Conservation (phyloP, 37 sponge, comb jelly and placozoan genomes). For the Cladorhizidae sp. region DNA sequence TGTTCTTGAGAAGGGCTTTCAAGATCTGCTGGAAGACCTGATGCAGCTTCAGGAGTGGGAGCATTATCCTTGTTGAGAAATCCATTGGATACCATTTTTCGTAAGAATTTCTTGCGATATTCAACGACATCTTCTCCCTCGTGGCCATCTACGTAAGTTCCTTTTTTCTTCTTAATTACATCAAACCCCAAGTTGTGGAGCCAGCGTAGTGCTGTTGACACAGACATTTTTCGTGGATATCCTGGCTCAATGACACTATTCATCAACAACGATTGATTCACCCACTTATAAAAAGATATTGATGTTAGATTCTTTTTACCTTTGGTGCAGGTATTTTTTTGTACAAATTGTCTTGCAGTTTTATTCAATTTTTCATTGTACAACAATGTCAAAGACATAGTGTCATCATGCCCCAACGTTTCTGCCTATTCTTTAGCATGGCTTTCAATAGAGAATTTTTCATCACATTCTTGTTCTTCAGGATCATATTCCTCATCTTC, state of each 20-base stretch:
- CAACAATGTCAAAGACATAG: too few relatives aligned
- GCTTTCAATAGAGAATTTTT: too few relatives aligned
- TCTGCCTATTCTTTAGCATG: too few relatives aligned
- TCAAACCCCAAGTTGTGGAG: constrained; percentile 34
- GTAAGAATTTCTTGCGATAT: constrained; percentile 19
- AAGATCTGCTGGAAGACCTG: constrained; percentile 2
- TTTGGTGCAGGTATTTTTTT: constrained; percentile 27
- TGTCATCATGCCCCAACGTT: too few relatives aligned
- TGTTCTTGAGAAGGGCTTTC: constrained; percentile 2
- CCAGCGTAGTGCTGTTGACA: constrained; percentile 25
- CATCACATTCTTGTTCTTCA: too few relatives aligned
- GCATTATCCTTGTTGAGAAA: constrained; percentile 21
- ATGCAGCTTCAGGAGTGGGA: constrained; percentile 4
- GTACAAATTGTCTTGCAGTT: constrained; percentile 11
- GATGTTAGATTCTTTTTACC: constrained; percentile 25
- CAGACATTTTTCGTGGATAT: background rate
- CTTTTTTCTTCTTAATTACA: background rate
- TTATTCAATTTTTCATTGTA: constrained; percentile 5
- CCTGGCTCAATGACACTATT: constrained; percentile 6
- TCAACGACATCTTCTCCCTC: constrained; percentile 39
- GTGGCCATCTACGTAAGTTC: constrained; percentile 49
- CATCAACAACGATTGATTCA: constrained; percentile 2
- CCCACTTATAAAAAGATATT: constrained; percentile 13
- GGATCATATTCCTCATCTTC: too few relatives aligned
- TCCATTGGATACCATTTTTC: constrained; percentile 16